Percentiles rank a stretch among this genome's conserved stretches.
phyloP scores from a whole-genome alignment of 1,140 invertebrate species.

The Physella acuta region DNA sequence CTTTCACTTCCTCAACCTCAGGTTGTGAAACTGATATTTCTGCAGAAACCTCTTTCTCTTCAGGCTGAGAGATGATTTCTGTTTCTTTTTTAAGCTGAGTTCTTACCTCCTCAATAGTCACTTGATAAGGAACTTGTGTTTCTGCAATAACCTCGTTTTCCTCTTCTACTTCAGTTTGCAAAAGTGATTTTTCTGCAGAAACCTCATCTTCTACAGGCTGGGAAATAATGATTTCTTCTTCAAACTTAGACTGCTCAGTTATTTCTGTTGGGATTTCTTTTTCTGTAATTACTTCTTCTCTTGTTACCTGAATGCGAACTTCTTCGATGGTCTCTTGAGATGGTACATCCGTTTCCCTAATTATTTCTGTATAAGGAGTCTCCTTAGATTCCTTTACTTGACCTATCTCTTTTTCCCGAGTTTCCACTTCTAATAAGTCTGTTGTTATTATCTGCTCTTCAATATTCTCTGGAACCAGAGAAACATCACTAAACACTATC shows the following conservation, averaged over 20 bases:
- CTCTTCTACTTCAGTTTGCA: slow-evolving; percentile 20
- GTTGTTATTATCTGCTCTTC: too few species aligned
- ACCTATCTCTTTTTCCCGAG: too few species aligned
- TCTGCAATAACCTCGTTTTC: slow-evolving; percentile 34
- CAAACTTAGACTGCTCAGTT: too few species aligned
- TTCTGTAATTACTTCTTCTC: neutral
- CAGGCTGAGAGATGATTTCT: slow-evolving; percentile 19
- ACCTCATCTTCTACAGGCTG: slow-evolving; percentile 24
- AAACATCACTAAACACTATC: too few species aligned
- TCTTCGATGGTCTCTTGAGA: neutral
- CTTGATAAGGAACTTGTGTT: neutral
- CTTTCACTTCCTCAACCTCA: slow-evolving; percentile 23
- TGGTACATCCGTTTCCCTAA: neutral
- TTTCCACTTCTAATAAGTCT: too few species aligned
- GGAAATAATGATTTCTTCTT: slow-evolving; percentile 21
- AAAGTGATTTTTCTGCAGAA: slow-evolving; percentile 1
- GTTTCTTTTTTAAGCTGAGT: slow-evolving; percentile 12
- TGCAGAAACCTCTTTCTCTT: slow-evolving; percentile 32
- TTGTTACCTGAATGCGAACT: slow-evolving; percentile 4
- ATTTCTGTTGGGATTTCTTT: slow-evolving; percentile 8
- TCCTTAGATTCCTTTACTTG: slow-evolving; percentile 13
- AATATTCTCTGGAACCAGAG: too few species aligned
- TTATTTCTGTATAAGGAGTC: neutral
- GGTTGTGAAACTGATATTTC: slow-evolving; percentile 18
- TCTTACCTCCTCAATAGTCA: slow-evolving; percentile 16